Evolutionary conservation across 2,888 invertebrate species (phyloP).

Genomic region (Hemaris fuciformis): DNA sequence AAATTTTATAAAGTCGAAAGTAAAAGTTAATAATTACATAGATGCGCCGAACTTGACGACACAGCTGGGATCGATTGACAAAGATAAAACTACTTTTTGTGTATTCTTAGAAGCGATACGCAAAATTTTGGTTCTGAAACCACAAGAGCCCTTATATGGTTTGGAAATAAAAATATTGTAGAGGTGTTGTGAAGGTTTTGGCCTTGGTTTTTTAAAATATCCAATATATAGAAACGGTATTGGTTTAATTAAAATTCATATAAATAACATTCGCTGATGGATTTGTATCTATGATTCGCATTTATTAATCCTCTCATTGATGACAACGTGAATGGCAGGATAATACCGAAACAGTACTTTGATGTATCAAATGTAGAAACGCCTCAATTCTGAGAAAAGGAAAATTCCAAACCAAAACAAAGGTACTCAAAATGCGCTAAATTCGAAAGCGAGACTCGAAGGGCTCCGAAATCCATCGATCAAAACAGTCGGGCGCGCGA

Average conservation of each 20-base stretch:
- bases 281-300: too few species aligned
- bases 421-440: slow-evolving; percentile 4
- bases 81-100: not conserved
- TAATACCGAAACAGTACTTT: not conserved
- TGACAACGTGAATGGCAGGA: not conserved
- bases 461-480: slow-evolving; percentile 62
- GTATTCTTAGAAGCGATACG: not conserved
- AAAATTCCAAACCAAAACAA: slow-evolving; percentile 11
- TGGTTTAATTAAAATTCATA: too few species aligned
- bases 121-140: not conserved
- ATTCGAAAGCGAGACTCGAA: slow-evolving; percentile 19
- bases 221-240: too few species aligned
- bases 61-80: not conserved
- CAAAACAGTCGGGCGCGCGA: slow-evolving; percentile 57
- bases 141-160: too few species aligned
- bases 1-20: slow-evolving; percentile 41
- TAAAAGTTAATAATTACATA: slow-evolving; percentile 64
- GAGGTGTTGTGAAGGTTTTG: too few species aligned
- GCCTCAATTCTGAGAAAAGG: not conserved
- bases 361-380: not conserved
- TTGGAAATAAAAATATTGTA: not conserved
- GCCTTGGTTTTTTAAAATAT: too few species aligned
- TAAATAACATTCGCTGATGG: too few species aligned
- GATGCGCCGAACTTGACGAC: slow-evolving; percentile 34
- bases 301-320: too few species aligned